Conservation (phyloP, 2,113 vertebrate genomes). For the Etheostoma spectabile region DNA sequence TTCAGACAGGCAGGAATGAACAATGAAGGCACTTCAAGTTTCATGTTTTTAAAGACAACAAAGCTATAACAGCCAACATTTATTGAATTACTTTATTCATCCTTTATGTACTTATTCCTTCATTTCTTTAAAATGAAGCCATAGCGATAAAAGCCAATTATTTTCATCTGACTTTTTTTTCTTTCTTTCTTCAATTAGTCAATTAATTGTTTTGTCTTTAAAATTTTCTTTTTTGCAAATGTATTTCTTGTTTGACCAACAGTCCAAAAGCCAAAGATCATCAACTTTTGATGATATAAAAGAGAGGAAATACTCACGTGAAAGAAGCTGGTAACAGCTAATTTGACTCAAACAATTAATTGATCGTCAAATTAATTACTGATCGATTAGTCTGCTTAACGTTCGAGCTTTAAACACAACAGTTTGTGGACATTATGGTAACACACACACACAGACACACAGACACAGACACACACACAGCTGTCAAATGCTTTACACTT, state of each 20-base stretch:
- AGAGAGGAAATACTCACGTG: not conserved
- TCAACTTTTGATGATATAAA: not conserved
- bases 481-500: conserved; percentile 35
- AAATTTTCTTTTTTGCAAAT: not conserved
- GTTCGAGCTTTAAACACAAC: not conserved
- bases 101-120: not conserved
- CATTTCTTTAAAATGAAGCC: conserved; percentile 28
- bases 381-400: not conserved
- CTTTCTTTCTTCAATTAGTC: not conserved
- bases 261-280: not conserved
- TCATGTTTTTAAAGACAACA: conserved; percentile 33
- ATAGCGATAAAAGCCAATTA: not conserved
- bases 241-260: not conserved
- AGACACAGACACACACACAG: not conserved
- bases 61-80: conserved; percentile 11
- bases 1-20: conserved; percentile 63
- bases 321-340: conserved; percentile 9
- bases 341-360: not conserved
- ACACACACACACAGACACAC: too few species aligned
- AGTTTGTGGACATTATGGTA: not conserved
- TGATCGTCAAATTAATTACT: not conserved
- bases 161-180: not conserved
- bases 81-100: not conserved
- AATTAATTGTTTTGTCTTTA: not conserved
- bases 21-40: conserved; percentile 79